Base-by-base conservation (phyloP, 2,797 vertebrate species). In the Gephyroberyx darwinii region DNA sequence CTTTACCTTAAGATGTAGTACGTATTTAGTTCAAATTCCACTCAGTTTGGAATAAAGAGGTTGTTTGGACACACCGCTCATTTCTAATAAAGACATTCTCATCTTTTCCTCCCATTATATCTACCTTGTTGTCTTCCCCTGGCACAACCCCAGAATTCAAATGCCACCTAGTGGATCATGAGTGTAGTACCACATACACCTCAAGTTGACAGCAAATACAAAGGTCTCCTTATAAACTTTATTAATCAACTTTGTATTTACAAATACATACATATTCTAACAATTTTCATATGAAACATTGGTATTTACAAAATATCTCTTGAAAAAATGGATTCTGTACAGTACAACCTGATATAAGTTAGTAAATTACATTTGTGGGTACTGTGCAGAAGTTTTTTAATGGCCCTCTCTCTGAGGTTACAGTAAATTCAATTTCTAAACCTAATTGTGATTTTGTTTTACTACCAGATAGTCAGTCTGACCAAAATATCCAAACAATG, bases 211-310 rank as follows among this genome's bases (percentile, higher is more conserved):
- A 75, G 45, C 72, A 84, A 66, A 85, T 83, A 62, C 59, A 84
- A 87, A 88, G 53, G 63, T 88, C 82, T 91, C 71, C 89, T 92
- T 92, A 93, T 91, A 93, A 94, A 93, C 88, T 93, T 94, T 94
- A 93, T 92, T 94, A 90, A 90, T 91, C 84, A 88, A 86, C 84
- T 92, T 88, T 91, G 59, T 92, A 93, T 95, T 91, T 94, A 95
- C 93, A 95, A 88, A 93, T 94, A 94, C 92, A 88, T 93, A 94
- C 92, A 94, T 87, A 90, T 86, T 88, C 83, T 91, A 92, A 80
- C 79, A 89, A 80, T 88, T 92, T 69, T 90, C 83, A 92, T 94
- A 94, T 93, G 93, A 94, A 94, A 91, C 80, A 91, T 71, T 82
- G 64, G 73, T 92, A 93, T 94, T 90, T 93, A 93, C 91, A 92